phyloP scores from a whole-genome alignment of 2,113 vertebrate species.

The Andinoacara biseriatus region DNA sequence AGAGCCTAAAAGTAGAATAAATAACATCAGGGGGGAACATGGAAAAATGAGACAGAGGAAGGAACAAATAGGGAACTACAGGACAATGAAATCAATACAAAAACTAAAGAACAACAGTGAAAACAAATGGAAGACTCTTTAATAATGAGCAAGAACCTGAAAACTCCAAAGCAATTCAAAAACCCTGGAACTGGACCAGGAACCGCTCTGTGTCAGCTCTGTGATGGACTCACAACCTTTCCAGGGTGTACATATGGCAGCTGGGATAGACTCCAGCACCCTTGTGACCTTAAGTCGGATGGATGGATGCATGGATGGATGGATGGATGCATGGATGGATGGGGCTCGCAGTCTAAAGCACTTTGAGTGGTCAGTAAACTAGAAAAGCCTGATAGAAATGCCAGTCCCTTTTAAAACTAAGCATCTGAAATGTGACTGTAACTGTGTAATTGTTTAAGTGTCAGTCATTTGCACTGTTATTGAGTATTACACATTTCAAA shows the following conservation, averaged over 20 bases:
- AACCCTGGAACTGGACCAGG: not conserved
- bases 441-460: not conserved
- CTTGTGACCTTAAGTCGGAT: no score
- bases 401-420: no score
- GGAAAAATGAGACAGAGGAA: not conserved
- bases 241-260: no score
- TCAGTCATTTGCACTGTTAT: not conserved
- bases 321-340: no score
- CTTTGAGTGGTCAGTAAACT: no score
- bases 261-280: no score
- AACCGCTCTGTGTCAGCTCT: not conserved
- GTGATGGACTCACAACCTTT: not conserved
- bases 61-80: no score
- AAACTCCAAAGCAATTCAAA: not conserved
- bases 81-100: not conserved
- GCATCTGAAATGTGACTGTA: no score
- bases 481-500: not conserved
- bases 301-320: no score
- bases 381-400: no score
- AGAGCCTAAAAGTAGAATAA: not conserved
- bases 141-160: no score
- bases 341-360: no score
- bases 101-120: not conserved
- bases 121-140: not conserved
- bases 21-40: not conserved